phyloP scores from a whole-genome alignment of 2,797 vertebrate genomes.

The Falco rusticolus region DNA sequence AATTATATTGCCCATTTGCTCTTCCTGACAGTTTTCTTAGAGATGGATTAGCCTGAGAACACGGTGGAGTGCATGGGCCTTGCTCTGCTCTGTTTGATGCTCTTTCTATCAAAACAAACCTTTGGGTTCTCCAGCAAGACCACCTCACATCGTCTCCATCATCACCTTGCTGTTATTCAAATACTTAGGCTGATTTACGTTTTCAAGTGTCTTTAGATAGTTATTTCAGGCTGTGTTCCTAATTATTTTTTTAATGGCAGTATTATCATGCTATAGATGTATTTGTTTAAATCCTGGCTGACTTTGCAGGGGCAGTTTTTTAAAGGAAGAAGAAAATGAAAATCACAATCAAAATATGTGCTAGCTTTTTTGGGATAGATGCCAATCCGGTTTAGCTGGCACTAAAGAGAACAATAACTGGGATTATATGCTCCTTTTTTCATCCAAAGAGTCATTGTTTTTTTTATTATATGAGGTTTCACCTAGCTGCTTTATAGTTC shows the following conservation, averaged over 20 bases:
- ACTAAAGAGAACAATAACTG: not conserved
- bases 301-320: slow-evolving; percentile 37
- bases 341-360: not conserved
- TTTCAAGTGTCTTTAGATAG: slow-evolving; percentile 17
- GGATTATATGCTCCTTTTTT: not conserved
- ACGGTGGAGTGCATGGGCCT: not conserved
- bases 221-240: slow-evolving; percentile 58
- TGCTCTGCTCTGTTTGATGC: not conserved
- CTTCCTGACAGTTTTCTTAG: not conserved
- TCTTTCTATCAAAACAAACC: slow-evolving; percentile 2
- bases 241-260: slow-evolving; percentile 45
- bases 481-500: not conserved
- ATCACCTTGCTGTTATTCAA: slow-evolving; percentile 27
- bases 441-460: not conserved
- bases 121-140: not conserved
- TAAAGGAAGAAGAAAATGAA: slow-evolving; percentile 48
- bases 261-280: slow-evolving; percentile 46
- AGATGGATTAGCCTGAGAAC: not conserved
- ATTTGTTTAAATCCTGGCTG: slow-evolving; percentile 71
- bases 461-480: not conserved
- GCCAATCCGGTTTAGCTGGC: slow-evolving; percentile 4
- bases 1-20: not conserved
- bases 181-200: slow-evolving; percentile 24
- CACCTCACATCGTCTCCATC: slow-evolving; percentile 21
- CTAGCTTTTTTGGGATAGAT: slow-evolving; percentile 27